Evolutionary conservation across 2,797 vertebrate genomes (phyloP).

Genomic region (Lophius americanus): DNA sequence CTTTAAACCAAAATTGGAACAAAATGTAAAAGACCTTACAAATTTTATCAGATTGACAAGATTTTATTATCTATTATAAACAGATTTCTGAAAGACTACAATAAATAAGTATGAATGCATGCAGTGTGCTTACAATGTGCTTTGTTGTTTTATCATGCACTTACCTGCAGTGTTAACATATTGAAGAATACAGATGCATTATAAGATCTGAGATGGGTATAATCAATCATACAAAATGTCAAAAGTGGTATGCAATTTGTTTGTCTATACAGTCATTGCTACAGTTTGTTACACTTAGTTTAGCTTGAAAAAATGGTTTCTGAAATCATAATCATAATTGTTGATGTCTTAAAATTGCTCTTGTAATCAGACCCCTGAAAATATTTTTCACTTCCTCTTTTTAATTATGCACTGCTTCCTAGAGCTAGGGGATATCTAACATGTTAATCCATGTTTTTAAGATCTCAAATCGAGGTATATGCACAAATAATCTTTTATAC

Average conservation of each 20-base stretch:
- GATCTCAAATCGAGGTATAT: slow-evolving; percentile 77
- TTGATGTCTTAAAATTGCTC: slow-evolving; percentile 25
- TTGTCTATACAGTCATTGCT: slow-evolving; percentile 3
- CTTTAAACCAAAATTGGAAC: not conserved
- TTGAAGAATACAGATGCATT: slow-evolving; percentile 11
- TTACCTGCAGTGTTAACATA: slow-evolving; percentile 10
- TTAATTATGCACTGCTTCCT: slow-evolving; percentile 49
- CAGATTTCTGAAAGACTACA: slow-evolving; percentile 11
- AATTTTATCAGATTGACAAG: slow-evolving; percentile 9
- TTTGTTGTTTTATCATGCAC: slow-evolving; percentile 22
- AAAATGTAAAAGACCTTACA: not conserved
- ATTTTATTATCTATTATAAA: slow-evolving; percentile 6
- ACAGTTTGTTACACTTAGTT: slow-evolving; percentile 7
- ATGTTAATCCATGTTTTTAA: slow-evolving; percentile 62
- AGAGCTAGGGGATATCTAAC: slow-evolving; percentile 47
- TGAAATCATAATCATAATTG: slow-evolving; percentile 23
- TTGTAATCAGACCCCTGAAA: slow-evolving; percentile 40
- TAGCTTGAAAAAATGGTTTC: slow-evolving; percentile 18
- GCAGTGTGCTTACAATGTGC: slow-evolving; percentile 44
- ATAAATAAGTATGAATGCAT: slow-evolving; percentile 25
- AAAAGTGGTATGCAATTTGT: slow-evolving; percentile 30
- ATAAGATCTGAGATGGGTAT: slow-evolving; percentile 18
- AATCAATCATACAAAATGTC: slow-evolving; percentile 20
- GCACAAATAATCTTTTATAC: slow-evolving; percentile 73
- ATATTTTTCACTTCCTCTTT: slow-evolving; percentile 33